phyloP scores from a whole-genome alignment of 2,888 invertebrate genomes.

The Lasioglossum lativentre region DNA sequence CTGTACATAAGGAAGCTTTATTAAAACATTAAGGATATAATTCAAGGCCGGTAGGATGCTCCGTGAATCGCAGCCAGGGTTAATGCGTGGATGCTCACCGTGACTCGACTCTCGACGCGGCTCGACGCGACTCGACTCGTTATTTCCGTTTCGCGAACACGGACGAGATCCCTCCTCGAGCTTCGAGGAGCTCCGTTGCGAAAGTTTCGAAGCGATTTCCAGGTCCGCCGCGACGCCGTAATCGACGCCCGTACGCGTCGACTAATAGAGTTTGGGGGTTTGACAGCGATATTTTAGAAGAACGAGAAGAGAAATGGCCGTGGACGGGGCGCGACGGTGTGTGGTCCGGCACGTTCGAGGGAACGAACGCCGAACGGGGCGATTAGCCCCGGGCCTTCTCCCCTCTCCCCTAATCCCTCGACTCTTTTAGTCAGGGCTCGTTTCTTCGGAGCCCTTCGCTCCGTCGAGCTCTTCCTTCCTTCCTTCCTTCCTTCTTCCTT shows the following conservation, averaged over 20 bases:
- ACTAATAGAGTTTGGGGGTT: constrained; percentile 72
- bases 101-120: neutral
- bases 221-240: neutral
- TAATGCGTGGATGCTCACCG: constrained; percentile 54
- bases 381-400: constrained; percentile 81
- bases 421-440: constrained; percentile 67
- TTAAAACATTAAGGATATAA: constrained; percentile 82
- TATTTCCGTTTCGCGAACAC: constrained; percentile 77
- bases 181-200: neutral
- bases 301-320: constrained; percentile 71
- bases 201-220: neutral
- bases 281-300: constrained; percentile 74
- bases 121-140: too few relatives aligned
- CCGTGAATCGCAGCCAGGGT: constrained; percentile 63
- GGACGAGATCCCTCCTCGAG: constrained; percentile 12
- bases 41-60: constrained; percentile 73
- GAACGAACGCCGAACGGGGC: constrained; percentile 72
- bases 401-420: constrained; percentile 73
- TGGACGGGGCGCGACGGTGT: constrained; percentile 70
- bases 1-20: constrained; percentile 78
- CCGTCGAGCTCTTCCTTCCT: constrained; percentile 29
- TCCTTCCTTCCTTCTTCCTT: constrained; percentile 1
- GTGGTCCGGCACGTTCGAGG: constrained; percentile 80
- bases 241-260: constrained; percentile 33
- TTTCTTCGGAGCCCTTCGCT: constrained; percentile 54